Percentiles rank a stretch among this genome's conserved stretches.
These are phyloP conservation scores for Minunthozetes semirufus DNA, from an alignment of 2,888 invertebrate genomes.

Conservation along the genomic window DNA sequence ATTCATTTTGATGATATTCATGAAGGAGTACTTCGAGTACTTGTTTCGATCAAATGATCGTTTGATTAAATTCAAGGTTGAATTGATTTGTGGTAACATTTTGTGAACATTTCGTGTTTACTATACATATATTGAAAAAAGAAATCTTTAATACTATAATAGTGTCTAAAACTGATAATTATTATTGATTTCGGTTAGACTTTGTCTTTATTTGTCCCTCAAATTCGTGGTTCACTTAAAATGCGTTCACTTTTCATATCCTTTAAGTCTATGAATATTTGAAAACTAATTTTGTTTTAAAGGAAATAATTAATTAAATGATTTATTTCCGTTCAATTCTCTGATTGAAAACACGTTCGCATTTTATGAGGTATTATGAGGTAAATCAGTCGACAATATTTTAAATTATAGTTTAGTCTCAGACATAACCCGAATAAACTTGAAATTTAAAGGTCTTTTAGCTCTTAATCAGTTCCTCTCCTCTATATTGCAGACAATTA, in stretches of 20 bases:
- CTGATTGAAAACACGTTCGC: neutral
- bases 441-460: no score
- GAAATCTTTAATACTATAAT: neutral
- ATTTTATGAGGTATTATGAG: no score
- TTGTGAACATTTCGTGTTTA: neutral
- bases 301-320: neutral
- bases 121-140: neutral
- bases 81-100: neutral
- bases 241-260: neutral
- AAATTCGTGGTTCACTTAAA: slow-evolving; percentile 5
- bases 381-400: no score
- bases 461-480: no score
- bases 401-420: no score
- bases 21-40: neutral
- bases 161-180: neutral
- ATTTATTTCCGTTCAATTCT: neutral
- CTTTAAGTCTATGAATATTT: neutral
- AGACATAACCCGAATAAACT: no score
- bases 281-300: neutral
- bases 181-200: neutral
- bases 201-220: neutral
- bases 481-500: no score
- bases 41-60: neutral
- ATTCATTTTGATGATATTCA: neutral
- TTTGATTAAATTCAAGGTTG: slow-evolving; percentile 5